Evolutionary conservation across 2,113 vertebrate species (phyloP), one percentile per base, ranked within the genome.

Genomic region (Dicerorhinus sumatrensis): DNA sequence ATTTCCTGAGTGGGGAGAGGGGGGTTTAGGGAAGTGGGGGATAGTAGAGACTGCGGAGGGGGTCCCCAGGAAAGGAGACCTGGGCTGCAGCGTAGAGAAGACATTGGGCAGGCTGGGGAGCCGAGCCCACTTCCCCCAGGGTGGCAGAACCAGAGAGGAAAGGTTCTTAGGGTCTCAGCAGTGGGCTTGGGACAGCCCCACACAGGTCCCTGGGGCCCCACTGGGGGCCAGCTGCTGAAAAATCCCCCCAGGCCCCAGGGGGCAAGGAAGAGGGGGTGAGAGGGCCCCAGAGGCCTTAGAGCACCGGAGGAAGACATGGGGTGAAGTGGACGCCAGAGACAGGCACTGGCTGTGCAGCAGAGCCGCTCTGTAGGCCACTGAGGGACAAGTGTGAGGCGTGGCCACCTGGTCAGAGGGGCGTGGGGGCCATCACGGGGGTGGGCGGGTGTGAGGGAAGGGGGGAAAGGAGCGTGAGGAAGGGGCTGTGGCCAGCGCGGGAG

Each of bases 391-490:
- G 72, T 21, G 58, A 67, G 18, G 2, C 13, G 3, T 46, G 88
- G 27, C 67, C 33, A 2, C 3, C 33, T 31, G 11, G 69, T 51
- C 89, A 18, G 63, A 18, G 42, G 42, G 42, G 42, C 42, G 42
- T n/a, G 56, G 21, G 31, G 5, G 33, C 20, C 4, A 1, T 46
- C 0, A 0, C 6, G 23, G 23, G 29, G n/a, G 58, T 1, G 20
- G 12, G 29, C 2, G 0, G 16, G 70, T 36, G 2, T 17, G 46
- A 72, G 77, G 48, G 72, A 42, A 42, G 7, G 14, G 62, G 29
- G 9, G 89, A 5, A 16, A 46, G 27, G 39, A 46, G 23, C 18
- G 5, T 8, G 67, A 83, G 76, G 75, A 36, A 2, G 79, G 18
- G 67, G 93, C 0, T 25, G 46, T 77, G 56, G 39, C 36, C 48